Conservation (phyloP, 2,888 invertebrate genomes). For the Caenorhabditis sp. region DNA sequence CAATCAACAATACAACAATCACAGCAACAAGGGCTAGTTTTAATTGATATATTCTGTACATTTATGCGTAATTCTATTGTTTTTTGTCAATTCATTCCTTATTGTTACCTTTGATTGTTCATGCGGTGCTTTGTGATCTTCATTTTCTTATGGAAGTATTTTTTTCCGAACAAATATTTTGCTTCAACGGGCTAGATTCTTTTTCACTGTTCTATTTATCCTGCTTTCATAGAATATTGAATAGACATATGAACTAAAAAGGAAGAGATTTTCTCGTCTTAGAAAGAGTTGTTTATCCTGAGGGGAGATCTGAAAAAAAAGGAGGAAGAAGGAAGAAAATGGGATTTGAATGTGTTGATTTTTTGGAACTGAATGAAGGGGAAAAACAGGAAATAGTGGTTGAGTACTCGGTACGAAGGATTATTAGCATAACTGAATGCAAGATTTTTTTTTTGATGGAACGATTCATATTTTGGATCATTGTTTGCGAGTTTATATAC, state of each 20-base stretch:
- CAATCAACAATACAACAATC: constrained; percentile 39
- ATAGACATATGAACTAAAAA: neutral
- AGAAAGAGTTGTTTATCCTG: no score
- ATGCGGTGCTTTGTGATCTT: neutral
- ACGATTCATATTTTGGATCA: no score
- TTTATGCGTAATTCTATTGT: neutral
- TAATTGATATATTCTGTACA: constrained; percentile 19
- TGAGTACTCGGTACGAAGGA: no score
- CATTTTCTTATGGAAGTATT: neutral
- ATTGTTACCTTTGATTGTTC: neutral
- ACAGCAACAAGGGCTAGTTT: constrained; percentile 41
- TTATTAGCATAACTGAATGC: no score
- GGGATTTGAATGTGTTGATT: no score
- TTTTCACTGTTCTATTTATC: neutral
- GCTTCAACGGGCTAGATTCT: neutral
- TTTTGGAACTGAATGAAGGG: no score
- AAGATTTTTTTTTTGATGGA: no score
- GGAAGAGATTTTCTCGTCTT: neutral
- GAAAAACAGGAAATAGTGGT: no score
- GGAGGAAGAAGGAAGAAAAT: no score
- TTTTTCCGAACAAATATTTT: no score
- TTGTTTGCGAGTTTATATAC: no score
- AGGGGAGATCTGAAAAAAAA: no score
- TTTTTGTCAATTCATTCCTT: neutral
- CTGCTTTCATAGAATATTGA: neutral